Base-by-base conservation (phyloP, 2,888 invertebrate genomes). In the Sturmia bella region DNA sequence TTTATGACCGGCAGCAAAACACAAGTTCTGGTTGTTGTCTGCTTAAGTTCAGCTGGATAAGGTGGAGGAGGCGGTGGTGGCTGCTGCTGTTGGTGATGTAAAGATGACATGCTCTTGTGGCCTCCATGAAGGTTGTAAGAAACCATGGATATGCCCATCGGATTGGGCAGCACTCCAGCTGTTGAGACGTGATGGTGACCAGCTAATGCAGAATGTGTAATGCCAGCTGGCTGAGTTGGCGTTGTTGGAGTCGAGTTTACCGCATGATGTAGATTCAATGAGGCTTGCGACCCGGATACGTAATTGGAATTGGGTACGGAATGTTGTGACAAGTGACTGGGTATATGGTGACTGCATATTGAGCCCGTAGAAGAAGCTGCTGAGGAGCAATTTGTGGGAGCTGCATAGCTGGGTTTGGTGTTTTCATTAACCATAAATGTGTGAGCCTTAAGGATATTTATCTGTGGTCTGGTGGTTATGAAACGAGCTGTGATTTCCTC, bases 401-500 rank as follows among this genome's bases (percentile, higher is more conserved):
- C 91, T 2, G 93, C 92, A 87, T 92, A 93, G 85, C 92, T 92
- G 19, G 93, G 93, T 70, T 94, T 93, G 59, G 94, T 93, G 70
- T 93, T 93, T 6, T 93, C 92, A 84, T 93, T 93, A 5, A 95
- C 94, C 81, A 94, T 92, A 72, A 94, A 94, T 0, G 95, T 94
- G 88, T 95, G 95, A 11, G 96, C 95, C 87, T 95, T 95, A 21
- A 95, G 91, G 82, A 96, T 94, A 87, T 94, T 95, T 72, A 95
- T 95, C 90, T 95, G 95, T 0, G 96, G 94, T 82, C 95, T 93
- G 0, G 95, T 94, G 32, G 95, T 95, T 41, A 96, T 95, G 84
- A 96, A 95, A 83, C 96, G 92, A 0, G 95, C 96, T 61, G 94
- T 92, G 0, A 95, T 94, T 91, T 95, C 95, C 89, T 95, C 95